A percentile compares a stretch with the other conserved stretches of the same genome.
These are phyloP conservation scores for Brachypodius melanocephalos DNA, from an alignment of 2,113 vertebrate species.

Conservation along the genomic window DNA sequence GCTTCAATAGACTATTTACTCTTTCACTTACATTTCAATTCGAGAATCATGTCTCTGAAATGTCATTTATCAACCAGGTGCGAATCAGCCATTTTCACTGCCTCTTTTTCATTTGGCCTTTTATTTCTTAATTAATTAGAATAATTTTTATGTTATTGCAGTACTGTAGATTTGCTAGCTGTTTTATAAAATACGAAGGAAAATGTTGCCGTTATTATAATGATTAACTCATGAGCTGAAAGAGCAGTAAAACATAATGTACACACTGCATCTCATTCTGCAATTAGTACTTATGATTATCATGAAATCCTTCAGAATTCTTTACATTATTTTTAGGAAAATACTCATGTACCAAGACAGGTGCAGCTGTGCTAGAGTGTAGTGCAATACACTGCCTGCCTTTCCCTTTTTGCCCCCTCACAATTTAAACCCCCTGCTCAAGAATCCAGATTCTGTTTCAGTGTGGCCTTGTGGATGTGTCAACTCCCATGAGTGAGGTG, in stretches of 20 bases:
- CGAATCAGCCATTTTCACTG: not conserved
- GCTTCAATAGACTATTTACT: not conserved
- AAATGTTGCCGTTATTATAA: not conserved
- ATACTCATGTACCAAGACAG: not conserved
- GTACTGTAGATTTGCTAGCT: not conserved
- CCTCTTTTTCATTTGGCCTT: not conserved
- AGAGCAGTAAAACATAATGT: rapidly evolving
- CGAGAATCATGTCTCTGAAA: not conserved
- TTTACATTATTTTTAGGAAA: not conserved
- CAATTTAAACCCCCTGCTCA: not conserved
- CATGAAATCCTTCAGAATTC: not conserved
- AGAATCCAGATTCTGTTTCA: not conserved
- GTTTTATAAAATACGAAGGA: not conserved
- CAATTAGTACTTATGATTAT: not conserved
- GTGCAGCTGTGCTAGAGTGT: not conserved
- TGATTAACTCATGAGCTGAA: not conserved
- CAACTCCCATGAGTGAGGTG: not conserved
- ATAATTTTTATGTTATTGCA: not conserved
- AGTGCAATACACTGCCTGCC: not conserved
- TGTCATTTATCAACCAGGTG: not conserved
- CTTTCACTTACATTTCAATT: not conserved
- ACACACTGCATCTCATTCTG: not conserved
- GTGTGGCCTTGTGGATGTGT: rapidly evolving
- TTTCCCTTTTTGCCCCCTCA: not conserved
- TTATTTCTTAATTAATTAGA: not conserved